Conservation (phyloP, 1,140 invertebrate species). For the Megathymus violae region DNA sequence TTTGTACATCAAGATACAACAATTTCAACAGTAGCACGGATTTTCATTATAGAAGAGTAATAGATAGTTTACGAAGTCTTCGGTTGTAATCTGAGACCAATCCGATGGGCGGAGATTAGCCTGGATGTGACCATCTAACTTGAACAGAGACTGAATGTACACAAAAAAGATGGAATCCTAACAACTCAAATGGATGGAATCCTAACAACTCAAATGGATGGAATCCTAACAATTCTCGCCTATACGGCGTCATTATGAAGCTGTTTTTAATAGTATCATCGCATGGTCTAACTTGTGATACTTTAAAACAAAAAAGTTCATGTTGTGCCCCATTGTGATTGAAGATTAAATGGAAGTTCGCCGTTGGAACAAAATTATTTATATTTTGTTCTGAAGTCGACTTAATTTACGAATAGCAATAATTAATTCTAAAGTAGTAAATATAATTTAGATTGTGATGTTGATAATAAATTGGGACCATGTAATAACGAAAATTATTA, state of each 20-base stretch:
- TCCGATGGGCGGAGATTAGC: constrained; percentile 8
- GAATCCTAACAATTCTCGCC: too few relatives aligned
- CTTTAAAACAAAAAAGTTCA: too few relatives aligned
- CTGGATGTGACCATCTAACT: neutral
- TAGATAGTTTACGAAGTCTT: neutral
- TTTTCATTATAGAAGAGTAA: neutral
- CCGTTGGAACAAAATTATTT: neutral
- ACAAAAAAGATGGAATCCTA: too few relatives aligned
- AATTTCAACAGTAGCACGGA: neutral
- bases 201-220: too few relatives aligned
- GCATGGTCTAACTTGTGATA: too few relatives aligned
- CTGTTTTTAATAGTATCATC: too few relatives aligned
- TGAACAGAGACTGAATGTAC: neutral
- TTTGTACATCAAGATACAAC: neutral
- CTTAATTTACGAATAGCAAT: neutral
- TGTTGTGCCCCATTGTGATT: too few relatives aligned
- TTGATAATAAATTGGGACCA: constrained; percentile 14
- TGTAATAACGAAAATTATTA: constrained; percentile 5
- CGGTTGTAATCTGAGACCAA: constrained; percentile 10
- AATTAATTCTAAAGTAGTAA: neutral
- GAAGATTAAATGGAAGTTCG: too few relatives aligned
- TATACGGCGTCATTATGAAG: too few relatives aligned
- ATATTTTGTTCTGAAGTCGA: too few relatives aligned
- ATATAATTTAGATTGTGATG: neutral
- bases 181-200: too few relatives aligned